Conservation (phyloP, 2,888 invertebrate genomes). For the Yponomeuta evonymella region DNA sequence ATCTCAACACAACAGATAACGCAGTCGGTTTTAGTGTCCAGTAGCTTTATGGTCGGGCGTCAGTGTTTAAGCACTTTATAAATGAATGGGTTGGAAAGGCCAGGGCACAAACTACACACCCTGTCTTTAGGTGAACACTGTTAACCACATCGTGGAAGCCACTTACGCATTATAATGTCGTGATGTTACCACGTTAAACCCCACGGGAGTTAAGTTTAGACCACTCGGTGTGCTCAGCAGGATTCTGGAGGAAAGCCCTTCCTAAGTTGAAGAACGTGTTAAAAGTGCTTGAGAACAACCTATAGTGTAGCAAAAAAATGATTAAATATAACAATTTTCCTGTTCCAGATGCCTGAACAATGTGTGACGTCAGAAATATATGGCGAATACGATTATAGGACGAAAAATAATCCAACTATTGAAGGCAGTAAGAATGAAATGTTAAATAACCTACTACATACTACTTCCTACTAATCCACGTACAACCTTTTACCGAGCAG, state of each 20-base stretch:
- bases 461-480: neutral
- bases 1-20: too few species aligned
- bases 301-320: neutral
- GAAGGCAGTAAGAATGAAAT: slow-evolving; percentile 59
- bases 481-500: neutral
- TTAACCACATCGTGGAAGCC: too few species aligned
- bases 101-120: too few species aligned
- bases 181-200: neutral
- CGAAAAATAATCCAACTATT: slow-evolving; percentile 56
- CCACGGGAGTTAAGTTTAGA: neutral
- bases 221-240: neutral
- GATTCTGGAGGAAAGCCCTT: neutral
- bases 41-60: too few species aligned
- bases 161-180: too few species aligned
- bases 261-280: neutral
- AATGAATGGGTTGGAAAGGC: too few species aligned
- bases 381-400: slow-evolving; percentile 79
- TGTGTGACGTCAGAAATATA: slow-evolving; percentile 85
- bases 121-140: too few species aligned
- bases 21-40: too few species aligned
- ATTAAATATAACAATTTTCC: slow-evolving; percentile 19
- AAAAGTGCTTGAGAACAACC: neutral
- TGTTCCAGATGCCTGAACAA: slow-evolving; percentile 69
- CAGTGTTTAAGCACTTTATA: too few species aligned
- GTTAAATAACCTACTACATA: neutral